A percentile compares a stretch with the other conserved stretches of the same genome.
Evolutionary conservation across 2,888 invertebrate species (phyloP).

Genomic region (Macrophya alboannulata): DNA sequence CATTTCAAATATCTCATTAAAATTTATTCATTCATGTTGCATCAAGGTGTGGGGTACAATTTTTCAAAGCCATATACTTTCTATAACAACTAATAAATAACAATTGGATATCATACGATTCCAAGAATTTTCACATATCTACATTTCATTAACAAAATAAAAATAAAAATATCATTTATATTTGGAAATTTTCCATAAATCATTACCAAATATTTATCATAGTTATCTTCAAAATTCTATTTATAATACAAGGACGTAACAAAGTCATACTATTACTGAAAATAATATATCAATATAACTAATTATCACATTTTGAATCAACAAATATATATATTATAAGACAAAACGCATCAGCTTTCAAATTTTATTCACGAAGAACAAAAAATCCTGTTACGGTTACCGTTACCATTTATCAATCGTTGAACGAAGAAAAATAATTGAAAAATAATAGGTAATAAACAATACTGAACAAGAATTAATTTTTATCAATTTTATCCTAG

Average conservation of each 20-base stretch:
- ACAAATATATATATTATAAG: not conserved
- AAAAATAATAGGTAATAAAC: no score
- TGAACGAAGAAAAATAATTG: not conserved
- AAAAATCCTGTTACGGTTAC: not conserved
- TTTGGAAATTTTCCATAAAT: not conserved
- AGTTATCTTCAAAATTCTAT: not conserved
- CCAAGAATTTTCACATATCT: not conserved
- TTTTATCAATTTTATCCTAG: not conserved
- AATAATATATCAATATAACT: not conserved
- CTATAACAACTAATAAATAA: not conserved
- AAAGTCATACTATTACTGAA: not conserved
- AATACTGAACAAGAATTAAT: not conserved
- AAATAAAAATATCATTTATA: not conserved
- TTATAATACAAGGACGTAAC: not conserved
- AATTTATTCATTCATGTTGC: slow-evolving; percentile 11
- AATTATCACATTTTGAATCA: not conserved
- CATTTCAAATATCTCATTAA: not conserved
- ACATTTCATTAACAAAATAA: not conserved
- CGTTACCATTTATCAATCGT: not conserved
- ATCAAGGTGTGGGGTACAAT: not conserved
- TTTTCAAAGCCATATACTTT: not conserved
- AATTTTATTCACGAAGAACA: not conserved
- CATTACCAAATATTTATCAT: not conserved
- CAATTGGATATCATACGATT: not conserved
- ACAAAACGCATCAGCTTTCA: not conserved